Evolutionary conservation across 2,888 invertebrate species (phyloP).

Genomic region (Ennomos erosarius): DNA sequence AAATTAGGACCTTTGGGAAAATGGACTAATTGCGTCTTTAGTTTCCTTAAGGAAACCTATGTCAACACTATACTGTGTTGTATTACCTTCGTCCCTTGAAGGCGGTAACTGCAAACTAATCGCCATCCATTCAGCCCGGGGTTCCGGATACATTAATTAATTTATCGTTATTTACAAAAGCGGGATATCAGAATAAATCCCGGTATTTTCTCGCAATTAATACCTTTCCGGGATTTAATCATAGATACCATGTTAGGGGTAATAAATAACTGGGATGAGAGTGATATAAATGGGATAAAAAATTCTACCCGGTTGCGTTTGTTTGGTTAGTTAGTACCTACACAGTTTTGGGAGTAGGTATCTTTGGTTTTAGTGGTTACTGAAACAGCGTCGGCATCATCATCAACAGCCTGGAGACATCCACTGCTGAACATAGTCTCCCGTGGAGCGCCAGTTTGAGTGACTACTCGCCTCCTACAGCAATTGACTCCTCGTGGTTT

Average conservation of each 20-base stretch:
- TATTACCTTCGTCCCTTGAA: conserved; percentile 5
- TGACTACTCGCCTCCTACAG: no score
- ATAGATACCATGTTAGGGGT: conserved; percentile 26
- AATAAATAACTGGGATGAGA: conserved; percentile 15
- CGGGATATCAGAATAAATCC: conserved; percentile 21
- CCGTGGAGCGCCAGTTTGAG: no score
- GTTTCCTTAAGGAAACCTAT: no score
- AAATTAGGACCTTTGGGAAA: no score
- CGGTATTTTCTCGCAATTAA: conserved; percentile 35
- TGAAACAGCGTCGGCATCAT: no score
- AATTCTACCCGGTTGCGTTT: neutral
- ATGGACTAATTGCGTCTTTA: no score
- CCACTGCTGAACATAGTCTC: no score
- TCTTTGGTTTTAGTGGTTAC: no score
- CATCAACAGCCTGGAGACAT: no score
- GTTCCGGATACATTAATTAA: conserved; percentile 35
- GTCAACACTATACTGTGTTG: neutral
- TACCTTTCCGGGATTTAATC: conserved; percentile 35
- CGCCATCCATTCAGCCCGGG: conserved; percentile 7
- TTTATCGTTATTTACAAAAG: conserved; percentile 37
- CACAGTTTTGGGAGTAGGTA: no score
- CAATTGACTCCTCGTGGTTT: no score
- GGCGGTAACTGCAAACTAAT: conserved; percentile 24
- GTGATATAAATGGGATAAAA: conserved; percentile 7
- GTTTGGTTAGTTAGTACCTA: no score